Conservation (phyloP, 2,797 vertebrate genomes). For the Uromys caudimaculatus region DNA sequence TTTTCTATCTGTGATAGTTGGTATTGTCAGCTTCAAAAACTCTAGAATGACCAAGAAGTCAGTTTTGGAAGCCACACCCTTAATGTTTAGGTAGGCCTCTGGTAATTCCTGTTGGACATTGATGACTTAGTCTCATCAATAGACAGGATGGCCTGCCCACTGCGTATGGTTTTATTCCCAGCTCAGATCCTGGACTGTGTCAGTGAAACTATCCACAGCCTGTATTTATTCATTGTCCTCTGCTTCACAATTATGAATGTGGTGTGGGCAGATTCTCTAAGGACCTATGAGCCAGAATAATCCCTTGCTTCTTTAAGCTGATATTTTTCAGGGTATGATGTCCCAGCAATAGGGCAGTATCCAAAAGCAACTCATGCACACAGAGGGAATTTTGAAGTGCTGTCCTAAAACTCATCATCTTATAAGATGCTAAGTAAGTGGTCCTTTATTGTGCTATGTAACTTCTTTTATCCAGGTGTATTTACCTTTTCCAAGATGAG, state of each 20-base stretch:
- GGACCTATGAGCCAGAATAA: background rate
- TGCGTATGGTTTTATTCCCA: background rate
- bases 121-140: background rate
- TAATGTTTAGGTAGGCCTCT: background rate
- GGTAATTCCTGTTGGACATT: background rate
- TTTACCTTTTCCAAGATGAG: conserved; percentile 18
- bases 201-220: background rate
- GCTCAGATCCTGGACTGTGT: background rate
- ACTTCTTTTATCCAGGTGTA: conserved; percentile 23
- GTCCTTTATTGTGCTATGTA: background rate
- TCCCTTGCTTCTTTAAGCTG: background rate
- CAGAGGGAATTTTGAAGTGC: background rate
- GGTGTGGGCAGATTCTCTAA: background rate
- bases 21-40: background rate
- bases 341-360: background rate
- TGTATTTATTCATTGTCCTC: background rate
- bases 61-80: background rate
- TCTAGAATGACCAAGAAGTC: background rate
- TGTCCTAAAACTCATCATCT: background rate
- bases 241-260: background rate
- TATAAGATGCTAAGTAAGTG: background rate
- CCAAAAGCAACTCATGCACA: background rate
- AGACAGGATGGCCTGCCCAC: background rate
- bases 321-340: background rate
- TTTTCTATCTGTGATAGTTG: background rate